phyloP scores from a whole-genome alignment of 2,113 vertebrate species.

The Gobiocypris rarus region DNA sequence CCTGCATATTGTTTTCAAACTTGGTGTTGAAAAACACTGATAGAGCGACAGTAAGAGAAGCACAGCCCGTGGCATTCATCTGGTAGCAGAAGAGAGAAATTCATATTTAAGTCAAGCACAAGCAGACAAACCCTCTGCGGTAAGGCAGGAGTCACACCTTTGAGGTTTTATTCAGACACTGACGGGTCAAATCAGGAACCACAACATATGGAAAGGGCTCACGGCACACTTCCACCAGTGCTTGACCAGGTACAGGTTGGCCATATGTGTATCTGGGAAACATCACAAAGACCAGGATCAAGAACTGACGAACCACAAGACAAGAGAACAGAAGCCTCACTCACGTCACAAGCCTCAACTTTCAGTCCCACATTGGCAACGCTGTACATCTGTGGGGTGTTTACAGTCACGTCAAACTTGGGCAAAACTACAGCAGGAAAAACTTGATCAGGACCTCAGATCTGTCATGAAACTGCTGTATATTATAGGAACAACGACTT shows the following conservation, averaged over 20 bases:
- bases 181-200: neutral
- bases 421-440: conserved; percentile 66
- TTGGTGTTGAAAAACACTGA: conserved; percentile 57
- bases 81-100: neutral
- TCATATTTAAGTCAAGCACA: neutral
- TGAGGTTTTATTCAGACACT: neutral
- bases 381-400: conserved; percentile 39
- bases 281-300: neutral
- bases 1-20: neutral
- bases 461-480: neutral
- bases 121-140: no score
- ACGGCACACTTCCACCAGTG: conserved; percentile 53
- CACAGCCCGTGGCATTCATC: conserved; percentile 2
- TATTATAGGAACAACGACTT: conserved; percentile 22
- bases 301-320: neutral
- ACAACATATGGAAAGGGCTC: neutral
- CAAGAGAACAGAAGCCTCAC: neutral
- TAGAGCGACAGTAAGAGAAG: neutral
- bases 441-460: neutral
- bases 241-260: conserved; percentile 70
- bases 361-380: conserved; percentile 54
- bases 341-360: conserved; percentile 67
- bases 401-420: conserved; percentile 65
- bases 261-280: conserved; percentile 70
- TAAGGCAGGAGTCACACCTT: neutral